phyloP scores from a whole-genome alignment of 1,140 invertebrate genomes.

The Galendromus occidentalis region DNA sequence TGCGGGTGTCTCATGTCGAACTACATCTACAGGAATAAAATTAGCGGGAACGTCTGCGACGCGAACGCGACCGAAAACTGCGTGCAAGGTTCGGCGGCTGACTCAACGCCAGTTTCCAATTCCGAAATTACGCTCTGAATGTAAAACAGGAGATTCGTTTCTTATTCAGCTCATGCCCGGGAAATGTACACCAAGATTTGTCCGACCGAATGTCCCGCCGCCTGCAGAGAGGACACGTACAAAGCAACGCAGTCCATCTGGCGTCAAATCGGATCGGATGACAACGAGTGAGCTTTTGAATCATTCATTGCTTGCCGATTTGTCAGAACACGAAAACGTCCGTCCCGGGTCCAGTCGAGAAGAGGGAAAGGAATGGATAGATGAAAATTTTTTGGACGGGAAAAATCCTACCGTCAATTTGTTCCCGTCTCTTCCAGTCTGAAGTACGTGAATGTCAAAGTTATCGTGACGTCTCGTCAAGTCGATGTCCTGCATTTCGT shows the following conservation, averaged over 20 bases:
- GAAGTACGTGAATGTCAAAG: slow-evolving; percentile 8
- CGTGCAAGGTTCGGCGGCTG: not conserved
- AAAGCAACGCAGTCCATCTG: slow-evolving; percentile 2
- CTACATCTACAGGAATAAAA: slow-evolving; percentile 1
- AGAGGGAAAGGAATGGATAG: no score
- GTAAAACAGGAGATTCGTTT: not conserved
- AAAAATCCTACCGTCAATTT: no score
- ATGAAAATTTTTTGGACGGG: no score
- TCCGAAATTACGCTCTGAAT: not conserved
- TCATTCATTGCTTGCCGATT: not conserved
- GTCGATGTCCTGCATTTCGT: slow-evolving; percentile 5
- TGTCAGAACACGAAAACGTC: no score
- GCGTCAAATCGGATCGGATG: not conserved
- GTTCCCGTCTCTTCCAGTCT: not conserved
- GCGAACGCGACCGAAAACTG: not conserved
- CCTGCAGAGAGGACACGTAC: slow-evolving; percentile 1
- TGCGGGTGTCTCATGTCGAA: slow-evolving; percentile 1
- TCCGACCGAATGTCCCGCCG: not conserved
- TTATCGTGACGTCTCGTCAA: slow-evolving; percentile 2
- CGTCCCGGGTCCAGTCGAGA: no score
- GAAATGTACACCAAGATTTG: slow-evolving; percentile 2
- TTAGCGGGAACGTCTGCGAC: not conserved
- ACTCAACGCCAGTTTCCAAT: no score
- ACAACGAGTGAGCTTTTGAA: slow-evolving; percentile 1
- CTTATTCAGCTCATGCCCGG: not conserved